Conservation (phyloP, 2,797 vertebrate genomes). For the Vireo griseus region DNA sequence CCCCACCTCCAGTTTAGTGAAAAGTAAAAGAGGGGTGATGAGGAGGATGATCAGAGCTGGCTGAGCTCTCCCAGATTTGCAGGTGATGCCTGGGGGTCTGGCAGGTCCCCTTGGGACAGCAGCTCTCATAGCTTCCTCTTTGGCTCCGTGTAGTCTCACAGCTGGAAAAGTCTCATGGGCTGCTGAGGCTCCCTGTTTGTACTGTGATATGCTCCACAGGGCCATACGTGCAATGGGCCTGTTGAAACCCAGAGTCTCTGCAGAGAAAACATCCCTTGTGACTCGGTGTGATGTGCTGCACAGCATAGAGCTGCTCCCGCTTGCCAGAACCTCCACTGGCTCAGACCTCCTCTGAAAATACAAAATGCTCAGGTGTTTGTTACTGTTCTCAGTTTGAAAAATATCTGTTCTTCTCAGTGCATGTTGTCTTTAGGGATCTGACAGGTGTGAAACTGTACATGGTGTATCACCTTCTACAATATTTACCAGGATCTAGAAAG, state of each 20-base stretch:
- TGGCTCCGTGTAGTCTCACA: not conserved
- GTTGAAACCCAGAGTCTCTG: not conserved
- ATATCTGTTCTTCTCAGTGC: not conserved
- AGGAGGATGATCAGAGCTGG: accelerated
- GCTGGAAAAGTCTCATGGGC: not conserved
- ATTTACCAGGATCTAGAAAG: not conserved
- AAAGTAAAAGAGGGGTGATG: not conserved
- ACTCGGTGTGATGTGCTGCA: accelerated
- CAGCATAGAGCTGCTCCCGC: not conserved
- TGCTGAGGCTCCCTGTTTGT: not conserved
- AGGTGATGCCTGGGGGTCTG: not conserved
- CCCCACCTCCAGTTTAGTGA: accelerated
- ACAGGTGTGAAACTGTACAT: not conserved
- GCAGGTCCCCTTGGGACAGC: not conserved
- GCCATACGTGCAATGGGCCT: not conserved
- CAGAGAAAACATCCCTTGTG: not conserved
- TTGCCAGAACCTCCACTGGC: not conserved
- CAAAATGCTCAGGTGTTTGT: not conserved
- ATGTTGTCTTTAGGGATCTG: not conserved
- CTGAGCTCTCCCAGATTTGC: not conserved
- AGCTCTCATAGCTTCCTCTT: not conserved
- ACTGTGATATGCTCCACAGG: accelerated
- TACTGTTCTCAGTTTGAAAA: not conserved
- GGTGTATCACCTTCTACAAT: not conserved
- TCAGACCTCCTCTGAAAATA: not conserved